Evolutionary conservation across 2,797 vertebrate genomes (phyloP), one percentile per base, ranked within the genome.

Genomic region (Emydoidea blandingii): DNA sequence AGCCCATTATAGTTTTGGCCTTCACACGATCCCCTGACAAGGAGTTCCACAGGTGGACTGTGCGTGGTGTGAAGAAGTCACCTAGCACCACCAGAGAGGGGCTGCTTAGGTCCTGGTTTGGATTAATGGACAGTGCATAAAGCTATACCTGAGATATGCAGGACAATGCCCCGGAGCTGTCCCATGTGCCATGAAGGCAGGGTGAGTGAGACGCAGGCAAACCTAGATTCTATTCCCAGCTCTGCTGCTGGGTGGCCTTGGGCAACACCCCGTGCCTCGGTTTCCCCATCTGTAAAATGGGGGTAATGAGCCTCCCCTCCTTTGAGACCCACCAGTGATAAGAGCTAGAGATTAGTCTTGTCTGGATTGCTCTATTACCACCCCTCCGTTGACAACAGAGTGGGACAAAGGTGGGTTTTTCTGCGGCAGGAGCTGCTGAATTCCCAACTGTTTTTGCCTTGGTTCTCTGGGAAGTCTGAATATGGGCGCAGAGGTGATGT

Each of bases 251-350:
- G 65, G n/a, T 21, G 10, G 23, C 18, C n/a, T 21, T 72, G 65
- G n/a, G n/a, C 10, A 11, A 37, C 8, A 2, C 9, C 5, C n/a
- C 3, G 5, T 41, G n/a, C 65, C n/a, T 72, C n/a, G 12, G n/a
- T 72, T 72, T 72, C 9, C n/a, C n/a, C 65, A 37, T 72, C 65
- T 41, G 65, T 37, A 72, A 37, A 72, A 72, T 37, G n/a, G 19
- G 19, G n/a, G 34, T 72, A 37, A 72, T 23, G 5, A 37, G 11
- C 10, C n/a, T 72, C 19, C 34, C 31, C 34, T 65, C 62, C 62
- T n/a, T 19, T 65, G 15, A n/a, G 62, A 65, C 34, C 31, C 16
- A 19, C 34, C 62, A 5, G 12, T 65, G 62, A n/a, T 18, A 65
- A 18, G 34, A 41, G 65, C 10, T 41, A 72, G n/a, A 19, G n/a